A percentile compares a stretch with the other conserved stretches of the same genome.
Evolutionary conservation across 64 coral and sea anemone species (phyloP).

Genomic region (Platygyra sinensis): DNA sequence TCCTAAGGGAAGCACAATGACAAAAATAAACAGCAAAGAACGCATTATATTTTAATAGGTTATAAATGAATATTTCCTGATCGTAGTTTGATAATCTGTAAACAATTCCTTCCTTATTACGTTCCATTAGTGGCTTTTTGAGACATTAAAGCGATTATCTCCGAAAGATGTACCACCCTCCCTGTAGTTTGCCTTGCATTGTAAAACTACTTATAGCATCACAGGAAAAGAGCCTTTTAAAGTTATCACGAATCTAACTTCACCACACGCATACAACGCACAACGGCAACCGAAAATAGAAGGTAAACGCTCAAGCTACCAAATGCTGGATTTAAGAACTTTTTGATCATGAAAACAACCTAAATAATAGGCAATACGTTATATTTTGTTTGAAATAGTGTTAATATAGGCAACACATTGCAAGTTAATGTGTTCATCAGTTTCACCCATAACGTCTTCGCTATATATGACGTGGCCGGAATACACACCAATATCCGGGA

Average conservation of each 20-base stretch:
- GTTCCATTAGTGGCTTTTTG: slow-evolving; percentile 8
- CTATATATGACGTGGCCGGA: neutral
- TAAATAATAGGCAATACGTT: neutral
- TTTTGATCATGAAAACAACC: neutral
- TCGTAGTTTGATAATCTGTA: slow-evolving; percentile 9
- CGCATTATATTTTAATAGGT: neutral
- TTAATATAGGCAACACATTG: neutral
- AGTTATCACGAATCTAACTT: neutral
- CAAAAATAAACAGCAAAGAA: too few relatives aligned
- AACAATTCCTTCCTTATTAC: neutral
- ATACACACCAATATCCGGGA: too few relatives aligned
- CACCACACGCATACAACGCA: neutral
- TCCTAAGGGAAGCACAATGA: too few relatives aligned
- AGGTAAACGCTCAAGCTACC: neutral
- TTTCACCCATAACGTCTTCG: neutral
- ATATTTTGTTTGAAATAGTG: slow-evolving; percentile 4
- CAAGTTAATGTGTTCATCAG: neutral
- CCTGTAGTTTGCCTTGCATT: neutral
- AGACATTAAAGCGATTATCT: slow-evolving; percentile 7
- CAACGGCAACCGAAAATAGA: neutral
- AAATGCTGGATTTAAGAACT: neutral
- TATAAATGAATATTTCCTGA: neutral
- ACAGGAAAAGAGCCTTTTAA: neutral
- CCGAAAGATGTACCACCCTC: neutral
- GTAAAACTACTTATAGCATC: neutral